These are phyloP conservation scores for Mormyrops attenuatus DNA, from an alignment of 2,797 vertebrate species.

Conservation along the genomic window DNA sequence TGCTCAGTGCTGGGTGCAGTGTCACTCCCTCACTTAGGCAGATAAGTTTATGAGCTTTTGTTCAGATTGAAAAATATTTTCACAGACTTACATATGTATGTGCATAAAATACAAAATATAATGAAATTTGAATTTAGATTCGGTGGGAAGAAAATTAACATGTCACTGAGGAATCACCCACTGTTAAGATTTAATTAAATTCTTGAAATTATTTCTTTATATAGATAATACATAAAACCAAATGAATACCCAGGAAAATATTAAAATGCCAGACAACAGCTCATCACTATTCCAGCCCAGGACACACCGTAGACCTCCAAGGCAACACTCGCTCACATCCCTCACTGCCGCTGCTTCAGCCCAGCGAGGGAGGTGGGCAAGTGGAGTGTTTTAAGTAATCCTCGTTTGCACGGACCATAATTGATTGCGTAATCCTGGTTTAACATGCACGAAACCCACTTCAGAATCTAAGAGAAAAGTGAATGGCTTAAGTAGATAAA, in stretches of 20 bases:
- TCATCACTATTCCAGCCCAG: background rate
- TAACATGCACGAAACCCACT: constrained; percentile 80
- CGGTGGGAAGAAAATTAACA: background rate
- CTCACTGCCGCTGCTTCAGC: constrained; percentile 48
- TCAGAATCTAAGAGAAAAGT: constrained; percentile 75
- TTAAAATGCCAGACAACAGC: constrained; percentile 1
- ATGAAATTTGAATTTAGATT: constrained; percentile 9
- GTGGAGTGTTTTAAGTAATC: constrained; percentile 79
- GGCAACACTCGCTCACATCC: background rate
- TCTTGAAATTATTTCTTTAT: background rate
- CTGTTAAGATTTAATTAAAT: constrained; percentile 14
- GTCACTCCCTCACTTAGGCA: background rate
- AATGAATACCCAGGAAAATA: constrained; percentile 3
- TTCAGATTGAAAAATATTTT: background rate
- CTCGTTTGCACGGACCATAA: constrained; percentile 75
- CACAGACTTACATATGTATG: background rate
- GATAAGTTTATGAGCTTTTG: background rate
- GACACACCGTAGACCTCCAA: background rate
- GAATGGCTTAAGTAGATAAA: constrained; percentile 67
- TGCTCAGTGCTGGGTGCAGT: background rate
- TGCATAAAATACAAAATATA: background rate
- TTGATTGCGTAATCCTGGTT: constrained; percentile 81
- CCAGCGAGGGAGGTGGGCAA: constrained; percentile 61
- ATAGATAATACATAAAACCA: background rate
- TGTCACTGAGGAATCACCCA: constrained; percentile 7